phyloP scores from a whole-genome alignment of 2,113 vertebrate species.

The Elaphurus davidianus region DNA sequence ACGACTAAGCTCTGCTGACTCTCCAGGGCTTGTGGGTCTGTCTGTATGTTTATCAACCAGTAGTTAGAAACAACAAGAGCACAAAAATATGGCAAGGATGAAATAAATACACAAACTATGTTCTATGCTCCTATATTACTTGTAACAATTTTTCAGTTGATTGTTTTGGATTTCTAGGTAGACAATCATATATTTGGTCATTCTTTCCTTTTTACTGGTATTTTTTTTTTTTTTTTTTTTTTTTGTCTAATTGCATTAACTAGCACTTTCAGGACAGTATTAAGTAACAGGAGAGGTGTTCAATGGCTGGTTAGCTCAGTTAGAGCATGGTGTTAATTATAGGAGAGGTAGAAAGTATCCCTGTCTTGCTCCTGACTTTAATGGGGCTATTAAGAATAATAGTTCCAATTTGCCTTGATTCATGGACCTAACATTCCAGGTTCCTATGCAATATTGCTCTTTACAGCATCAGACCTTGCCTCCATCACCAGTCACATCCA shows the following conservation, averaged over 20 bases:
- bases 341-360: neutral
- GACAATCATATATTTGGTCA: neutral
- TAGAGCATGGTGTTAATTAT: neutral
- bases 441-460: neutral
- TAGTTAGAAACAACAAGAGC: neutral
- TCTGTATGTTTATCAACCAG: neutral
- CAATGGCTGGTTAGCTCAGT: neutral
- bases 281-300: neutral
- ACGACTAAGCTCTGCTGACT: neutral
- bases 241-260: neutral
- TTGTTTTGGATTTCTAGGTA: conserved; percentile 15
- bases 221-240: neutral
- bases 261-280: neutral
- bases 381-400: neutral
- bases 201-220: neutral
- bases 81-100: neutral
- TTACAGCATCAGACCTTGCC: neutral
- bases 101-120: neutral
- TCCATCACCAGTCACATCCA: neutral
- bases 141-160: conserved; percentile 1
- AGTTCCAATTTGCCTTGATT: neutral
- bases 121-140: neutral
- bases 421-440: neutral
- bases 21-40: neutral
- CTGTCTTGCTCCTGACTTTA: neutral